Conservation (phyloP, 2,113 vertebrate genomes). For the Carassius gibelio region DNA sequence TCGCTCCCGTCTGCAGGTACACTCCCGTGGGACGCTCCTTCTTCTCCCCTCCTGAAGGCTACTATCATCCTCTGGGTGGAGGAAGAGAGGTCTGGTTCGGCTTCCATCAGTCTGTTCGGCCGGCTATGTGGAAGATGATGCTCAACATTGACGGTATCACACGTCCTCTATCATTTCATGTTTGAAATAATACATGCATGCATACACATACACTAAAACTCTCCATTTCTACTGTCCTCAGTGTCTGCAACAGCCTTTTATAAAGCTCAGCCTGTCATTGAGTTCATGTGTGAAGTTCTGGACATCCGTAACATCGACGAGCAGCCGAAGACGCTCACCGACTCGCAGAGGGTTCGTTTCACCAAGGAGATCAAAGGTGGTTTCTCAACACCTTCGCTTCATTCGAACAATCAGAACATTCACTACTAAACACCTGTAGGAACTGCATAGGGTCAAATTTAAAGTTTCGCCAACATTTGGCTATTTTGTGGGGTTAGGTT, state of each 20-base stretch:
- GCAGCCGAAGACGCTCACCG: conserved; percentile 95
- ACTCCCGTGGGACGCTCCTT: conserved; percentile 97
- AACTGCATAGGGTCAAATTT: neutral
- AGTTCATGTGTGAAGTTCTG: conserved; percentile 99
- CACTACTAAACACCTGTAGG: neutral
- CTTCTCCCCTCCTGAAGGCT: conserved; percentile 97
- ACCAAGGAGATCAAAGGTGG: conserved; percentile 99
- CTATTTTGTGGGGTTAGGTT: neutral
- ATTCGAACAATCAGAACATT: neutral
- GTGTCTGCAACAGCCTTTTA: conserved; percentile 98
- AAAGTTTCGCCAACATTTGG: neutral
- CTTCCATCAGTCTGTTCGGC: conserved; percentile 97
- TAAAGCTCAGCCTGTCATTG: conserved; percentile 98
- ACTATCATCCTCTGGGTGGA: conserved; percentile 95
- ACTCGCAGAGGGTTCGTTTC: conserved; percentile 95
- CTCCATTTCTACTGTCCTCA: conserved; percentile 69
- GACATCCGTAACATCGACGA: conserved; percentile 98
- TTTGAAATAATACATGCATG: neutral
- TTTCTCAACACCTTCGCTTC: neutral
- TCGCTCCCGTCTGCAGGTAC: conserved; percentile 78
- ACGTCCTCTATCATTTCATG: neutral
- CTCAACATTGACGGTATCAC: conserved; percentile 96
- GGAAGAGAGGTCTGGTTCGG: conserved; percentile 99
- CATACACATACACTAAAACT: too few relatives aligned
- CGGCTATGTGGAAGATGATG: conserved; percentile 99